Evolutionary conservation across 2,888 invertebrate species (phyloP), one percentile per base, ranked within the genome.

Genomic region (Chloromyia formosa): DNA sequence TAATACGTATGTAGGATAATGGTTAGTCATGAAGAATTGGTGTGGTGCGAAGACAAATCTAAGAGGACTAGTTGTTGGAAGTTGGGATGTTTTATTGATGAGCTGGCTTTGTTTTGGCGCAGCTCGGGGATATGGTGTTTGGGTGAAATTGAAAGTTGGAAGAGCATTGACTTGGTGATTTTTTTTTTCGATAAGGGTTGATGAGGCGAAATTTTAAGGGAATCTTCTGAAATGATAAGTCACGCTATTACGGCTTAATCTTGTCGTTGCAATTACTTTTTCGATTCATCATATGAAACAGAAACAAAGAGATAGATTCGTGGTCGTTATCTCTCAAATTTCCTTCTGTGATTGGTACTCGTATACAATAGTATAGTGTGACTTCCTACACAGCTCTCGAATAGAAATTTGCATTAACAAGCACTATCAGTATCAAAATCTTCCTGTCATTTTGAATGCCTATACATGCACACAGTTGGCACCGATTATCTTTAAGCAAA

Each of bases 31-130:
- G 23, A 27, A 27, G 61, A 61, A 23, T 14, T 27, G 61, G 61
- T 23, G 23, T 27, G n/a, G 18, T 62, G 62, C 9, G 10, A 12
- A 62, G 62, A n/a, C 4, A 23, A 18, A 18, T 42, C 16, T 62
- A 4, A 54, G 23, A 23, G 7, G 22, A 14, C 9, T 35, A 18
- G 7, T 1, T 10, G 40, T 20, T 16, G 62, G 35, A 40, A n/a
- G 56, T 35, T 58, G 40, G 18, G 12, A 16, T 23, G 22, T 71
- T 35, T 71, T 56, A 71, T 71, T 71, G 71, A 71, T 71, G 71
- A 71, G 71, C 40, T 58, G 71, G 40, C 56, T 53, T 71, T 40
- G 49, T 42, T 9, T 40, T 12, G 58, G 71, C 40, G 42, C 23
- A 66, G n/a, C 27, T 23, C n/a, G 60, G 27, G 22, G 27, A 35